phyloP scores from a whole-genome alignment of 2,888 invertebrate species.

The Hypomecis punctinalis region DNA sequence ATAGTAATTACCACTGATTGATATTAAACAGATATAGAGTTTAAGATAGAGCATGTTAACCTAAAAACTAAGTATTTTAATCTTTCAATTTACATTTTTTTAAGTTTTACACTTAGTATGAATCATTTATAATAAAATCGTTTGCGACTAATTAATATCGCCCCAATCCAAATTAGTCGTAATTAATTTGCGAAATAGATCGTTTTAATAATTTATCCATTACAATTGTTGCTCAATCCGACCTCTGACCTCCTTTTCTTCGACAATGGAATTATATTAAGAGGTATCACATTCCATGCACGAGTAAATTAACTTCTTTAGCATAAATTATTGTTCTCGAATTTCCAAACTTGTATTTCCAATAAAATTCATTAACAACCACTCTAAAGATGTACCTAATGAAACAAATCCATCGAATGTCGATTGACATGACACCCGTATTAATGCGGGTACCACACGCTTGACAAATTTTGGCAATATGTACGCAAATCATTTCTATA shows the following conservation, averaged over 20 bases:
- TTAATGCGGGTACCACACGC: no score
- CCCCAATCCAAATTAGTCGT: not conserved
- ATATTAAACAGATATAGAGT: no score
- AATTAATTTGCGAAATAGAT: constrained; percentile 20
- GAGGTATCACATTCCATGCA: constrained; percentile 36
- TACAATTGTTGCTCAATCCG: constrained; percentile 34
- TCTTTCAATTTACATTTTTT: no score
- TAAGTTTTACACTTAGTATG: not conserved
- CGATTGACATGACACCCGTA: no score
- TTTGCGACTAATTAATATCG: not conserved
- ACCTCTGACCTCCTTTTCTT: constrained; percentile 41
- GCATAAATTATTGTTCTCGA: constrained; percentile 26
- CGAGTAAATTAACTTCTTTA: constrained; percentile 18
- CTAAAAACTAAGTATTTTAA: no score
- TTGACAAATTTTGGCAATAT: no score
- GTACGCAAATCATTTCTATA: no score
- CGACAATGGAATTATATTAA: constrained; percentile 42
- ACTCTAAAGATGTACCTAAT: not conserved
- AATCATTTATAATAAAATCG: not conserved
- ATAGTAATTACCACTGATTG: no score
- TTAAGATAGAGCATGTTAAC: no score
- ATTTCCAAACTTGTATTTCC: constrained; percentile 14
- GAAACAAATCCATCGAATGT: no score
- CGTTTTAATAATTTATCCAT: constrained; percentile 18
- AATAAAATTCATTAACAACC: constrained; percentile 3